Conservation (phyloP, 2,797 vertebrate genomes). For the Xenentodon cancila region DNA sequence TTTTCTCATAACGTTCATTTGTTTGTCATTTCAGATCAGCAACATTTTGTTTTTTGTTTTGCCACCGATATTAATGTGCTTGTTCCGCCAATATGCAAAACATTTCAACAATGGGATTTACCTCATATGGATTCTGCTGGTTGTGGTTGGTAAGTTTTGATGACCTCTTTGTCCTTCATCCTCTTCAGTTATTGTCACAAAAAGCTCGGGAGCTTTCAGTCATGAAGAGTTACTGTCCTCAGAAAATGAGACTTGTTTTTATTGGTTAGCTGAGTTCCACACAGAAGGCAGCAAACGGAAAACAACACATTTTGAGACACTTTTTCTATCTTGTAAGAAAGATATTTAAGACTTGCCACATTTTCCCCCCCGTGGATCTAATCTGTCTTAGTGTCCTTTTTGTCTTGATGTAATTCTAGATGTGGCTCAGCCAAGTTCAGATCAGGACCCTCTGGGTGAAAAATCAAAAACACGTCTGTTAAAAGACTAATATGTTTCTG, state of each 20-base stretch:
- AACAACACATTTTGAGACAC: too few relatives aligned
- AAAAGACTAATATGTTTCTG: background rate
- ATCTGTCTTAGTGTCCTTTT: conserved; percentile 1
- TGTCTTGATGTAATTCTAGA: conserved; percentile 3
- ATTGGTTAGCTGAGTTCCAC: too few relatives aligned
- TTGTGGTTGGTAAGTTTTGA: conserved; percentile 94
- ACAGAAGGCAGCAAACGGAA: too few relatives aligned
- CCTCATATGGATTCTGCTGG: conserved; percentile 96
- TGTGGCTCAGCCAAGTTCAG: background rate
- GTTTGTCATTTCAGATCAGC: conserved; percentile 92
- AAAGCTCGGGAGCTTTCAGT: too few relatives aligned
- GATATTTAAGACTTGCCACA: too few relatives aligned
- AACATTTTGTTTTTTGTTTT: conserved; percentile 98
- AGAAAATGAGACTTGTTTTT: too few relatives aligned
- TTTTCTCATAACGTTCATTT: conserved; percentile 48
- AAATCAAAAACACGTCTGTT: background rate
- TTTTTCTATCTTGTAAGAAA: too few relatives aligned
- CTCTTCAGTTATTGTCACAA: too few relatives aligned
- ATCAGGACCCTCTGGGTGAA: background rate
- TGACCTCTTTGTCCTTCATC: conserved; percentile 18
- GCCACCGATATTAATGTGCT: conserved; percentile 97
- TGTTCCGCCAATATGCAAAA: conserved; percentile 95
- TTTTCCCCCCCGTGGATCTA: background rate
- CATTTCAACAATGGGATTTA: conserved; percentile 99
- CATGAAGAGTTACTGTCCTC: too few relatives aligned